phyloP scores from a whole-genome alignment of 2,113 vertebrate species.

The Physeter macrocephalus region DNA sequence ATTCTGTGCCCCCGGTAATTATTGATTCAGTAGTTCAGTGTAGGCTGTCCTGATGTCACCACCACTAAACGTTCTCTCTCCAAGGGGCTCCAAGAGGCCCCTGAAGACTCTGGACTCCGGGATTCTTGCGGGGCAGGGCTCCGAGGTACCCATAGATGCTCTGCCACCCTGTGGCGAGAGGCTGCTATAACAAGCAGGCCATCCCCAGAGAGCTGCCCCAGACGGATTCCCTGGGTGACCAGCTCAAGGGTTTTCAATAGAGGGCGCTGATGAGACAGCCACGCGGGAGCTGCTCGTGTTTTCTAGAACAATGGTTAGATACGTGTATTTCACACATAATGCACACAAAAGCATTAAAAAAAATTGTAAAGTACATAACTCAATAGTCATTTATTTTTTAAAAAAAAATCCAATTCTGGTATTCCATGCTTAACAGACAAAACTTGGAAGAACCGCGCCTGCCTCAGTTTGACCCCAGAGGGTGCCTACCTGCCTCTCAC shows the following conservation, averaged over 20 bases:
- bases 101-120: not conserved
- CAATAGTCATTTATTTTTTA: not conserved
- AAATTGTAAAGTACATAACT: not conserved
- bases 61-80: not conserved
- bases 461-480: not conserved
- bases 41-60: no score
- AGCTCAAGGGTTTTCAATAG: not conserved
- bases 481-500: not conserved
- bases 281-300: rapidly evolving
- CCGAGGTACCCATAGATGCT: not conserved
- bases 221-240: not conserved
- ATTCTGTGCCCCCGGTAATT: rapidly evolving
- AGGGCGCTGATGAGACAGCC: not conserved
- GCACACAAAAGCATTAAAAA: not conserved
- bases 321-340: not conserved
- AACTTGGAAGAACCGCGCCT: not conserved
- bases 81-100: rapidly evolving
- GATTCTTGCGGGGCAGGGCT: not conserved
- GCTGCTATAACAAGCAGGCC: not conserved
- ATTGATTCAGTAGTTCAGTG: not conserved
- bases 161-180: slow-evolving; percentile 4
- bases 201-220: rapidly evolving
- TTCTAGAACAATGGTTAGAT: not conserved
- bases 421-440: not conserved
- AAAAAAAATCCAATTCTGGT: not conserved